These are phyloP conservation scores for Poliocrania exsul DNA, from an alignment of 2,797 vertebrate genomes.

Conservation along the genomic window DNA sequence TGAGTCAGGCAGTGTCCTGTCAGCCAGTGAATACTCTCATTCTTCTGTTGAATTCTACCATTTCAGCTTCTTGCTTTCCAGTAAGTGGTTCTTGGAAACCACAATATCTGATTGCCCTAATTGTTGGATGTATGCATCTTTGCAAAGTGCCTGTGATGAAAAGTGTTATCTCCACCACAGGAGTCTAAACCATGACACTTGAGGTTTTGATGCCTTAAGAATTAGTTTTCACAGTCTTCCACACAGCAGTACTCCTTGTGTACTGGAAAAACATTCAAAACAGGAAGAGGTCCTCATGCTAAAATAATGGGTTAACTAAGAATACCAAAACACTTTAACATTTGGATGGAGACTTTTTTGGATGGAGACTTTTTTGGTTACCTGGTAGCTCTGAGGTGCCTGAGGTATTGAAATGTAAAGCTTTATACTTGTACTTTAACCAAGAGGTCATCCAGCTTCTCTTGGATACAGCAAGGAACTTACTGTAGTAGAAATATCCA, in stretches of 20 bases:
- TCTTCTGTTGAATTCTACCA: neutral
- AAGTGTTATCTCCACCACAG: neutral
- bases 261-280: neutral
- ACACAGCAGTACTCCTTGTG: accelerated
- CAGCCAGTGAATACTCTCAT: neutral
- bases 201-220: neutral
- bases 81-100: neutral
- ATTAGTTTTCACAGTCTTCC: neutral
- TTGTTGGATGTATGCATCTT: neutral
- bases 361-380: neutral
- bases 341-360: neutral
- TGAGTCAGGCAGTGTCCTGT: neutral
- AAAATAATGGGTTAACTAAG: neutral
- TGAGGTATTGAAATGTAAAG: neutral
- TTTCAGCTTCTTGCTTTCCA: neutral
- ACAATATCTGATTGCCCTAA: neutral
- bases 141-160: neutral
- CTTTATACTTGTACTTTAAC: neutral
- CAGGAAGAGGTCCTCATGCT: neutral
- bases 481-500: neutral
- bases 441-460: neutral
- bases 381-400: neutral
- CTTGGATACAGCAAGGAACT: neutral
- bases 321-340: neutral
- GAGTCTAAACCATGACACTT: neutral